Percentiles rank a stretch among this genome's conserved stretches.
Conservation (phyloP, 2,113 vertebrate species). For the Promerops cafer region DNA sequence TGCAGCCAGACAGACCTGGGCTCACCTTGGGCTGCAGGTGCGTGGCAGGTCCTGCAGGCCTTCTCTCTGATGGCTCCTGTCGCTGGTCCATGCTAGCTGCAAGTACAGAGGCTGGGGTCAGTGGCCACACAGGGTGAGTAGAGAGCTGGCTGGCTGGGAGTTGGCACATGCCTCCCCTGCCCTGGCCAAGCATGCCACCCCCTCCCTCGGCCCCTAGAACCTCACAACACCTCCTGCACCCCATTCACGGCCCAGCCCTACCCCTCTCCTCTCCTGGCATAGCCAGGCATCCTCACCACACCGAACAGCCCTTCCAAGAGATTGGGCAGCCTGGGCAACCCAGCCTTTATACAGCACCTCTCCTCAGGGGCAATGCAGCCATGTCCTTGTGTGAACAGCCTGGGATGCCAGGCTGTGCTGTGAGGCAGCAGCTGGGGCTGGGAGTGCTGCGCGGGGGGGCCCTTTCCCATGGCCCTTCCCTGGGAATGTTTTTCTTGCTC, state of each 20-base stretch:
- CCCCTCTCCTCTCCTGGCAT: not conserved
- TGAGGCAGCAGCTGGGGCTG: not conserved
- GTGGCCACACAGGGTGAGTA: not conserved
- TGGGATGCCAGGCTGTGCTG: conserved; percentile 12
- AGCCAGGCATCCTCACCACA: not conserved
- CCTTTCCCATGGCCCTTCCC: conserved; percentile 46
- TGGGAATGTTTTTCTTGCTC: conserved; percentile 46
- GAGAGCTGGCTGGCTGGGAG: not conserved
- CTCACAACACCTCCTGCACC: not conserved
- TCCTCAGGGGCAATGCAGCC: not conserved
- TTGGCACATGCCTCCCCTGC: not conserved
- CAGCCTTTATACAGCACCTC: not conserved
- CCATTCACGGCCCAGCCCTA: not conserved
- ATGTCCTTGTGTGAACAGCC: not conserved
- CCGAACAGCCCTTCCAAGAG: fast-evolving
- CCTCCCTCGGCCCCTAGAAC: fast-evolving
- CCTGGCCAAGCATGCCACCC: not conserved
- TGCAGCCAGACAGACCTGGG: not conserved
- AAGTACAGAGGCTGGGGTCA: conserved; percentile 20
- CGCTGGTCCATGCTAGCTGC: conserved; percentile 60
- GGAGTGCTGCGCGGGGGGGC: not conserved
- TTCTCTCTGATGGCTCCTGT: conserved; percentile 18
- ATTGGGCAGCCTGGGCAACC: not conserved
- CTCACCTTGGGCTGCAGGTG: conserved; percentile 51
- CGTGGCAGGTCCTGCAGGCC: not conserved